These are phyloP conservation scores for Brenthis daphne DNA, from an alignment of 2,888 invertebrate genomes.

Conservation along the genomic window DNA sequence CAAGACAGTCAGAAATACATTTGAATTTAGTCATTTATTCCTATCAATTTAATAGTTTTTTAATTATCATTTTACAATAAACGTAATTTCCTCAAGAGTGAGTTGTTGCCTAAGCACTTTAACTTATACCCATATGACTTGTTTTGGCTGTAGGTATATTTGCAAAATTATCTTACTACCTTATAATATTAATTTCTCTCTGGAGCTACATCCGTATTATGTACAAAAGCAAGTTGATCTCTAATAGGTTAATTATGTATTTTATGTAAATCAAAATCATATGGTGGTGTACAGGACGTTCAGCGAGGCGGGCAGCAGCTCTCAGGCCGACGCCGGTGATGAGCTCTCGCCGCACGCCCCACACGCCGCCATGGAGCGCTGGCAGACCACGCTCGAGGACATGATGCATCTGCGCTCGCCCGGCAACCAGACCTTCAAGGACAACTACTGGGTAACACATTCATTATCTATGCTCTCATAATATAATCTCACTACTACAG, in stretches of 20 bases:
- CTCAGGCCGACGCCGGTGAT: slow-evolving; percentile 47
- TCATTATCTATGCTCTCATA: too few relatives aligned
- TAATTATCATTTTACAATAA: too few relatives aligned
- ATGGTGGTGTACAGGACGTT: slow-evolving; percentile 54
- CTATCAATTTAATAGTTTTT: neutral
- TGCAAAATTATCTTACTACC: too few relatives aligned
- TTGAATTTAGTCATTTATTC: neutral
- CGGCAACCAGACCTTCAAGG: slow-evolving; percentile 81
- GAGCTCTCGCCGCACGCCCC: slow-evolving; percentile 48
- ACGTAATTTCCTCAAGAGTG: too few relatives aligned
- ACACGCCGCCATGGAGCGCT: slow-evolving; percentile 76
- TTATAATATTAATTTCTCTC: too few relatives aligned
- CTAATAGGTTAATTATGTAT: neutral
- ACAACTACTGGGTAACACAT: slow-evolving; percentile 80
- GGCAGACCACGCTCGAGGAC: slow-evolving; percentile 76
- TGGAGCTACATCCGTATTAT: too few relatives aligned
- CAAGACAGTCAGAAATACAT: neutral
- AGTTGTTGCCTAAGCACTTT: too few relatives aligned
- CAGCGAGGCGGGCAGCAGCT: slow-evolving; percentile 58
- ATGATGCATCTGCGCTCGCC: slow-evolving; percentile 74
- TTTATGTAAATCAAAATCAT: neutral
- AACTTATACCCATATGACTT: too few relatives aligned
- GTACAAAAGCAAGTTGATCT: too few relatives aligned
- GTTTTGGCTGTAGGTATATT: too few relatives aligned
- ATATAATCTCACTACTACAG: too few relatives aligned